These are phyloP conservation scores for Octodonta nipae DNA, from an alignment of 2,888 invertebrate genomes.

Conservation along the genomic window DNA sequence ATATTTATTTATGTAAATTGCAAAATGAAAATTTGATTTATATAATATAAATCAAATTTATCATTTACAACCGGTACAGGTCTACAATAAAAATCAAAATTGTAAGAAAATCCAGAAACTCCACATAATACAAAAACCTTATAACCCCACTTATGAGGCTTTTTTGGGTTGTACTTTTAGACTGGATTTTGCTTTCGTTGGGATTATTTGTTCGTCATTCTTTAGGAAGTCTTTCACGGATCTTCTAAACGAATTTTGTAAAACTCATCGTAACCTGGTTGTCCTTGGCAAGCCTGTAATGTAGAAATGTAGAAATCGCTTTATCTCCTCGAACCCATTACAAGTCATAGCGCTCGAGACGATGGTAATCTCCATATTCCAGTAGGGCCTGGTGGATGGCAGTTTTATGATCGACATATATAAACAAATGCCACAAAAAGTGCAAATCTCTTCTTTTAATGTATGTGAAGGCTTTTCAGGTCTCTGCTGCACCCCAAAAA, in stretches of 20 bases:
- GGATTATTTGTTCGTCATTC: slow-evolving; percentile 7
- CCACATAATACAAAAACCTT: slow-evolving; percentile 6
- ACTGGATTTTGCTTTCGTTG: slow-evolving; percentile 4
- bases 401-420: not conserved
- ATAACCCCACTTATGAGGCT: slow-evolving; percentile 8
- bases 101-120: slow-evolving; percentile 3
- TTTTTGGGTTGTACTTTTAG: slow-evolving; percentile 8
- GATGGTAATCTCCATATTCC: no score
- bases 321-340: slow-evolving; percentile 6
- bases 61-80: no score
- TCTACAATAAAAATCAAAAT: no score
- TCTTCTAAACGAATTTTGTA: not conserved
- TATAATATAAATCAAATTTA: no score
- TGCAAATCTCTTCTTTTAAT: not conserved
- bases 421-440: not conserved
- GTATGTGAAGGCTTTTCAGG: not conserved
- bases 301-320: slow-evolving; percentile 3
- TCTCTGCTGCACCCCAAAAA: no score
- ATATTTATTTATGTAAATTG: no score
- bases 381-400: not conserved
- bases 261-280: not conserved
- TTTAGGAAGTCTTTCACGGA: slow-evolving; percentile 3
- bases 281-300: not conserved
- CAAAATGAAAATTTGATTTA: no score
- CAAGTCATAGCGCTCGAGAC: slow-evolving; percentile 7